phyloP scores from a whole-genome alignment of 2,888 invertebrate genomes.

The Crossocerus cetratus region DNA sequence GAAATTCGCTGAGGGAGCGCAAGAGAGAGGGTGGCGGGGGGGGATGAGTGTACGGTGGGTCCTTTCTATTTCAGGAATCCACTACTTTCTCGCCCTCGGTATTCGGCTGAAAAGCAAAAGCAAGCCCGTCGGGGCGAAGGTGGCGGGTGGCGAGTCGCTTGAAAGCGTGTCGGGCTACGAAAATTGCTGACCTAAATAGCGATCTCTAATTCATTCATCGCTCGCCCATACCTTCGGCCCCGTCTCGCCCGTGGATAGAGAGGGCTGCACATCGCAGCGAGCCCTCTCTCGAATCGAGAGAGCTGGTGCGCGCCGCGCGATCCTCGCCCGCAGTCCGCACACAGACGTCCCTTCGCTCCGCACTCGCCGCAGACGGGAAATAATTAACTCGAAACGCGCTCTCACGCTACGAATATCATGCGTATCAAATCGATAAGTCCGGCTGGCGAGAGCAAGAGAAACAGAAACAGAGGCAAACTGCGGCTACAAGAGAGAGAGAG shows the following conservation, averaged over 20 bases:
- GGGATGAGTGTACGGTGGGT: too few species aligned
- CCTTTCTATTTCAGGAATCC: not conserved
- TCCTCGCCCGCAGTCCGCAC: not conserved
- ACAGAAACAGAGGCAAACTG: not conserved
- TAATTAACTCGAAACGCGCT: constrained; percentile 40
- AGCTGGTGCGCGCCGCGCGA: too few species aligned
- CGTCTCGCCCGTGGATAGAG: too few species aligned
- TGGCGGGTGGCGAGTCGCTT: constrained; percentile 34
- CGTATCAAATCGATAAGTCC: constrained; percentile 54
- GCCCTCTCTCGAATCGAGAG: too few species aligned
- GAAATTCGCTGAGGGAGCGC: too few species aligned
- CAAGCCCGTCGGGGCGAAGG: too few species aligned
- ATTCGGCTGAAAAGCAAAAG: not conserved
- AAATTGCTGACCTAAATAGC: constrained; percentile 58
- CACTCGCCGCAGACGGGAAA: constrained; percentile 25
- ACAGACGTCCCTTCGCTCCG: not conserved
- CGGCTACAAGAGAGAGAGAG: not conserved
- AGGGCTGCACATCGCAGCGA: too few species aligned
- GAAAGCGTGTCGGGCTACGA: constrained; percentile 49
- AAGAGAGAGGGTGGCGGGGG: too few species aligned
- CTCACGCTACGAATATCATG: constrained; percentile 44
- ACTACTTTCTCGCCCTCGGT: constrained; percentile 1
- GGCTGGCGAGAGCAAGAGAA: not conserved
- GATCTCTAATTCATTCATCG: constrained; percentile 46
- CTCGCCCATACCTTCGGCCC: not conserved